Evolutionary conservation across 2,113 vertebrate genomes (phyloP).

Genomic region (Esox niger): DNA sequence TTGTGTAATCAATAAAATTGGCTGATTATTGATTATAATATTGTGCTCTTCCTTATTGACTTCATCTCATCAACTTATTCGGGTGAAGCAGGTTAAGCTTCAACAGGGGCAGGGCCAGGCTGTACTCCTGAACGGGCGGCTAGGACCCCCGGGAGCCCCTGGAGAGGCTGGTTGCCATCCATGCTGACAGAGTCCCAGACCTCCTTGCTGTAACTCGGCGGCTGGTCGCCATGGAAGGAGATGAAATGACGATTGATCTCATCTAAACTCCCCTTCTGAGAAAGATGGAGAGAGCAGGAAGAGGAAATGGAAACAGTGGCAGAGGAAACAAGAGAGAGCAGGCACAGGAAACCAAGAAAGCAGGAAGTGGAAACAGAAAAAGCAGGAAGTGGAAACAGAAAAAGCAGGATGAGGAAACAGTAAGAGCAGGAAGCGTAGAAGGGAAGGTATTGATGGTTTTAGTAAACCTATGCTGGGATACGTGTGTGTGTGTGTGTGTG

Average conservation of each 20-base stretch:
- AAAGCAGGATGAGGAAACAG: background rate
- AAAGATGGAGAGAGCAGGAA: background rate
- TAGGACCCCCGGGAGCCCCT: background rate
- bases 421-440: background rate
- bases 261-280: conserved; percentile 69
- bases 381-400: too few relatives aligned
- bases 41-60: too few relatives aligned
- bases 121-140: background rate
- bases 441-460: too few relatives aligned
- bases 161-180: conserved; percentile 19
- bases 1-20: too few relatives aligned
- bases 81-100: too few relatives aligned
- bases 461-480: background rate
- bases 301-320: too few relatives aligned
- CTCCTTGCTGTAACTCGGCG: conserved; percentile 59
- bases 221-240: conserved; percentile 64
- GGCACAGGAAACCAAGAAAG: background rate
- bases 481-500: too few relatives aligned
- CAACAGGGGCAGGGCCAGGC: background rate
- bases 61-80: too few relatives aligned
- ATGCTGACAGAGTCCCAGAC: conserved; percentile 56
- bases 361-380: too few relatives aligned
- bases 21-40: too few relatives aligned
- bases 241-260: conserved; percentile 71
- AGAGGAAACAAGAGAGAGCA: too few relatives aligned